Percentiles rank a stretch among this genome's conserved stretches.
Evolutionary conservation across 2,888 invertebrate genomes (phyloP).

Genomic region (Heteromurus nitidus): DNA sequence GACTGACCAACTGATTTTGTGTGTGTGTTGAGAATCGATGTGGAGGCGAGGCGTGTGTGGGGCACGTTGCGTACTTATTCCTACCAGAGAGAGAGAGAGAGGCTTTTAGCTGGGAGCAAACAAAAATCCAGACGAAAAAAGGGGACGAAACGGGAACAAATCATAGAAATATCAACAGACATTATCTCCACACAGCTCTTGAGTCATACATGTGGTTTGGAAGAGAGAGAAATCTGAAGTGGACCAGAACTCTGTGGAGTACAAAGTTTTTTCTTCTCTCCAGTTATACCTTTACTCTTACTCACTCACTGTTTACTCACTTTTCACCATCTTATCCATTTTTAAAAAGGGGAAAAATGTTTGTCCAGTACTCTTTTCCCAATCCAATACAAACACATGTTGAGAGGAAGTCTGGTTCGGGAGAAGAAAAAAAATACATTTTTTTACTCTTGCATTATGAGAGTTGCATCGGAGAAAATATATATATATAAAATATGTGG

Average conservation of each 20-base stretch:
- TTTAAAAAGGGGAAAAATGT: too few relatives aligned
- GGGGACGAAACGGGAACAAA: conserved; percentile 3
- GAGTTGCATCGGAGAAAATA: too few relatives aligned
- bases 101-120: background rate
- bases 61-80: too few relatives aligned
- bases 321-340: too few relatives aligned
- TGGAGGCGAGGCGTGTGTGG: conserved; percentile 1
- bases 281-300: too few relatives aligned
- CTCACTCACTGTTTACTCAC: conserved; percentile 31
- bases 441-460: too few relatives aligned
- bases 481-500: background rate
- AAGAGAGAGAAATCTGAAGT: conserved; percentile 10
- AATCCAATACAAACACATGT: too few relatives aligned
- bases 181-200: background rate
- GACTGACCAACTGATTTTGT: conserved; percentile 47
- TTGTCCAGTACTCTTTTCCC: too few relatives aligned
- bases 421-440: too few relatives aligned
- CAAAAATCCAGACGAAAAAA: background rate
- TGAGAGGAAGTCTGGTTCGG: too few relatives aligned
- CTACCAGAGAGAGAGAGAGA: background rate
- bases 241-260: conserved; percentile 21
- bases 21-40: conserved; percentile 25
- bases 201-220: background rate
- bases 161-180: background rate
- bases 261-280: too few relatives aligned